A percentile compares a stretch with the other conserved stretches of the same genome.
Evolutionary conservation across 2,113 vertebrate genomes (phyloP).

Genomic region (Xenopus borealis): DNA sequence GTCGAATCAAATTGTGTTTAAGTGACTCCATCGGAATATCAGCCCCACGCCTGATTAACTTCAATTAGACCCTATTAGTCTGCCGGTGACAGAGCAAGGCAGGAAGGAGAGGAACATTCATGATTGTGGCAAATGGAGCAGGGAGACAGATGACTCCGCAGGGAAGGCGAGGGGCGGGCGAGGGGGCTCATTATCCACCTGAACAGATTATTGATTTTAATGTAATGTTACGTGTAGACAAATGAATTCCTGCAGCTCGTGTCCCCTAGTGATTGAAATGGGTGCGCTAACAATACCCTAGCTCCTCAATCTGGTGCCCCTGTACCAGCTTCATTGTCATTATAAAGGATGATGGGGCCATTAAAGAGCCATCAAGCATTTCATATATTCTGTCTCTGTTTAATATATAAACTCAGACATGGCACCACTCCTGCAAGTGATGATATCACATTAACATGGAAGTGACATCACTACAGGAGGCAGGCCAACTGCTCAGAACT

Average conservation of each 20-base stretch:
- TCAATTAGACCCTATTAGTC: constrained; percentile 67
- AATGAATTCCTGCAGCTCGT: constrained; percentile 57
- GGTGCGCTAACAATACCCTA: too few relatives aligned
- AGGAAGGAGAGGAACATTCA: constrained; percentile 25
- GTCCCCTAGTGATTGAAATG: constrained; percentile 57
- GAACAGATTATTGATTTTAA: constrained; percentile 58
- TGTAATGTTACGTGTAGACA: constrained; percentile 61
- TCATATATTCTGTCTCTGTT: too few relatives aligned
- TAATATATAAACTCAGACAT: too few relatives aligned
- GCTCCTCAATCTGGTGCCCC: too few relatives aligned
- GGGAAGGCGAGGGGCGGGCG: constrained; percentile 19
- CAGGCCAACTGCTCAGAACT: too few relatives aligned
- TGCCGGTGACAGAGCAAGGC: constrained; percentile 34
- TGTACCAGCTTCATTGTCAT: too few relatives aligned
- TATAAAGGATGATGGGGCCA: too few relatives aligned
- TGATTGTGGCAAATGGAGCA: constrained; percentile 23
- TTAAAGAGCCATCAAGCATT: too few relatives aligned
- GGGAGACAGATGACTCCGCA: constrained; percentile 51
- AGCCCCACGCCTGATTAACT: constrained; percentile 61
- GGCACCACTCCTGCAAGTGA: too few relatives aligned
- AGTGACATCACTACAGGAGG: too few relatives aligned
- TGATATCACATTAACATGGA: too few relatives aligned
- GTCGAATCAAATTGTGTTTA: constrained; percentile 48
- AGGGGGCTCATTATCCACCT: constrained; percentile 31
- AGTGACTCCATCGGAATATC: constrained; percentile 53